A percentile compares a stretch with the other conserved stretches of the same genome.
These are phyloP conservation scores for Piscicola geometra DNA, from an alignment of 2,888 invertebrate genomes.

Conservation along the genomic window DNA sequence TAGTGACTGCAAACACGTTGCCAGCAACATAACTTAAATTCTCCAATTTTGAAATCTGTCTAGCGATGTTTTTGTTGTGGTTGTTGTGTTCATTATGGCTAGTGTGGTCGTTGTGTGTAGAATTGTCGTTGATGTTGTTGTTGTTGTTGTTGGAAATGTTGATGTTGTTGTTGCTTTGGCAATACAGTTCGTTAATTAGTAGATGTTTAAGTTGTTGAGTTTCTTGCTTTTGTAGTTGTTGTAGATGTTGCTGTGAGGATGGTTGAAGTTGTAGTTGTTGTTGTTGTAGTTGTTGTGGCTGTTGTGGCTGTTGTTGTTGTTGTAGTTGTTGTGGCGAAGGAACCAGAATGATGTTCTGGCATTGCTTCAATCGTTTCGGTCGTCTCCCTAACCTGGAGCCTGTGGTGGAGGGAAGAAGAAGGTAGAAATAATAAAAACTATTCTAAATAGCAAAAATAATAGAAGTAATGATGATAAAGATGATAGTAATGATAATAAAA, in stretches of 20 bases:
- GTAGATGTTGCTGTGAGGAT: slow-evolving; percentile 8
- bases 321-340: background rate
- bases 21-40: background rate
- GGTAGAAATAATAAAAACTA: too few species aligned
- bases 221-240: too few species aligned
- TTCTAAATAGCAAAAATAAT: too few species aligned
- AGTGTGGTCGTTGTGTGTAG: background rate
- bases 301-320: background rate
- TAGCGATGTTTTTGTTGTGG: background rate
- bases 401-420: too few species aligned
- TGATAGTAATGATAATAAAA: too few species aligned
- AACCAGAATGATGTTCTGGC: slow-evolving; percentile 7
- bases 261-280: background rate
- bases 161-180: background rate
- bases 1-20: background rate
- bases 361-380: slow-evolving; percentile 34
- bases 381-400: slow-evolving; percentile 35
- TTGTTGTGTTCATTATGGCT: background rate
- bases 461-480: too few species aligned
- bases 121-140: background rate
- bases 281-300: slow-evolving; percentile 14
- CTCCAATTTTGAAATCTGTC: background rate
- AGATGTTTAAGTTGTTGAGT: too few species aligned
- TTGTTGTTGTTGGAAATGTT: too few species aligned
- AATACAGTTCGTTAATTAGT: too few species aligned